phyloP scores from a whole-genome alignment of 2,797 vertebrate species.

The Argentina silus region DNA sequence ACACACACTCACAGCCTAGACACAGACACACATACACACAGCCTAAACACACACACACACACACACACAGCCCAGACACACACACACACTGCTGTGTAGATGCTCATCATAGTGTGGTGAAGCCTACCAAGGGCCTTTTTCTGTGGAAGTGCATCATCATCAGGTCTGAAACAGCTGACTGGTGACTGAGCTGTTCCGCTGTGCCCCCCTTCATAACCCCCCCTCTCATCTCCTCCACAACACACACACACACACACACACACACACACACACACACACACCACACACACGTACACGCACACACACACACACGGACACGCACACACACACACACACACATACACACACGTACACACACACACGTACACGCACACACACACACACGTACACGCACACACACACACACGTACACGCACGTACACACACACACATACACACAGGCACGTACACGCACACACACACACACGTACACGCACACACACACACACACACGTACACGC shows the following conservation, averaged over 20 bases:
- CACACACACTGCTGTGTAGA: too few relatives aligned
- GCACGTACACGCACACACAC: too few relatives aligned
- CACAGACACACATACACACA: constrained; percentile 13
- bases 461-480: too few relatives aligned
- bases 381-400: too few relatives aligned
- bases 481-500: too few relatives aligned
- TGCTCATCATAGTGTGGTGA: too few relatives aligned
- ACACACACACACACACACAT: background rate
- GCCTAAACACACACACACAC: constrained; percentile 20
- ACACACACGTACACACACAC: constrained; percentile 33
- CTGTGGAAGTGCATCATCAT: constrained; percentile 53
- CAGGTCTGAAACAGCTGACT: constrained; percentile 48
- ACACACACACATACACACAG: background rate
- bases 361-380: too few relatives aligned
- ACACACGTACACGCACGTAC: constrained; percentile 31
- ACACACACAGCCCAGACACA: too few relatives aligned
- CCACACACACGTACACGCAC: background rate
- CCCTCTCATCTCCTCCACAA: constrained; percentile 1
- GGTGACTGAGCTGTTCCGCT: constrained; percentile 20
- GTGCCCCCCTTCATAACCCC: constrained; percentile 10
- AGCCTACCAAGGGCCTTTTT: constrained; percentile 37
- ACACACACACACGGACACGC: background rate
- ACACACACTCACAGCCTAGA: constrained; percentile 5
- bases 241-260: background rate
- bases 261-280: background rate